Evolutionary conservation across 2,888 invertebrate genomes (phyloP), one percentile per base, ranked within the genome.

Genomic region (Drosophila colorata): DNA sequence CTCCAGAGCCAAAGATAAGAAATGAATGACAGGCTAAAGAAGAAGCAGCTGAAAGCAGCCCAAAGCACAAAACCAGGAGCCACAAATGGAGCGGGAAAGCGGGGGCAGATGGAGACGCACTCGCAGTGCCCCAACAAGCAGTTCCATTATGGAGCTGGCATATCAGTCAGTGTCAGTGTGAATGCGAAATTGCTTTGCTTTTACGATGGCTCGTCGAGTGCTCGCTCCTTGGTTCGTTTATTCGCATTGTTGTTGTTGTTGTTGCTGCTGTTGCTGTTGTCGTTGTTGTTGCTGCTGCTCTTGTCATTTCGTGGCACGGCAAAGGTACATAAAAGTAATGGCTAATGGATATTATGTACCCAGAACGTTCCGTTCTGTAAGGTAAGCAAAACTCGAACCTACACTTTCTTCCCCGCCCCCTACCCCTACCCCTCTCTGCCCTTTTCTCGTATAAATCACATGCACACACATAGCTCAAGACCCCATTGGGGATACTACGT

Each of bases 141-240:
- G 52, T 33, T 53, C 58, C 59, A 64, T 69, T 59, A 52, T 64
- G 69, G 67, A 56, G 63, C 58, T 63, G 74, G 83, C 83, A 84
- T 84, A 81, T 85, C 84, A 81, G 81, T 85, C 87, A 87, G 84
- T 86, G 87, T 85, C 87, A 85, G 71, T 78, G 83, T 69, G 76
- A 86, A 85, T 83, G 83, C 78, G 83, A 82, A 83, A 85, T 85
- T 83, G 83, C 86, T 82, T 82, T 83, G 83, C 79, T 79, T 80
- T 81, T 83, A 81, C 85, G 85, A 81, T 61, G 73, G 59, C 46
- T 66, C 66, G 43, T 64, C 65, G 58, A 61, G 61, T 61, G 46
- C 23, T 56, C 43, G 47, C 31, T 31, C 43, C 44, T 40, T 63
- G 25, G 41, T 11, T 31, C 40, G 52, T 40, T 52, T 28, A 28